Conservation (phyloP, 1,140 invertebrate species). For the Drosophila aff. region DNA sequence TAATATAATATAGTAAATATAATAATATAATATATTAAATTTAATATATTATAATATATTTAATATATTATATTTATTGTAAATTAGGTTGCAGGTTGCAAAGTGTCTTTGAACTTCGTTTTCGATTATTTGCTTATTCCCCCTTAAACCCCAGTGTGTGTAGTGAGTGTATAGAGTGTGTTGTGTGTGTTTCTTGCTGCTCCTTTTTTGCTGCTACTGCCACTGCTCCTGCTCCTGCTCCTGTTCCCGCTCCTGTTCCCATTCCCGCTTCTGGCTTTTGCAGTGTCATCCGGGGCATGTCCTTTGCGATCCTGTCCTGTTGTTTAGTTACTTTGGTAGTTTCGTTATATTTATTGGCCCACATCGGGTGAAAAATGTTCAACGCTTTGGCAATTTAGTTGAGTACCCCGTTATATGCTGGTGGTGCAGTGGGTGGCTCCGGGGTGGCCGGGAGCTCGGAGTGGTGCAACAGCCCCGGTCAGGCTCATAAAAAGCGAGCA, state of each 20-base stretch:
- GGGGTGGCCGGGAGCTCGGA: not conserved
- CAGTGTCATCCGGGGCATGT: conserved; percentile 41
- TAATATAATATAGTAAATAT: too few relatives aligned
- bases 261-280: conserved; percentile 16
- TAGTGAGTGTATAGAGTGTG: not conserved
- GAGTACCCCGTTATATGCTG: conserved; percentile 81
- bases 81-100: not conserved
- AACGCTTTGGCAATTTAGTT: conserved; percentile 84
- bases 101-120: conserved; percentile 16
- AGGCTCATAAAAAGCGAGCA: conserved; percentile 77
- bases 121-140: not conserved
- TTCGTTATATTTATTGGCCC: conserved; percentile 85
- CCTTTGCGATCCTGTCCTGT: conserved; percentile 52
- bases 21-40: too few relatives aligned
- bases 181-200: conserved; percentile 13
- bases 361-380: conserved; percentile 84
- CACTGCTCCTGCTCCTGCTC: not conserved
- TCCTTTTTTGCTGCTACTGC: not conserved
- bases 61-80: too few relatives aligned
- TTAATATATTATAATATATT: too few relatives aligned
- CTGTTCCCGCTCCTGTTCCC: not conserved
- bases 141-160: not conserved
- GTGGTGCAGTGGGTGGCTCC: conserved; percentile 24
- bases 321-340: conserved; percentile 84
- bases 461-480: not conserved